Evolutionary conservation across 1,140 invertebrate species (phyloP), one percentile per base, ranked within the genome.

Genomic region (Drosophila quadrilineata): DNA sequence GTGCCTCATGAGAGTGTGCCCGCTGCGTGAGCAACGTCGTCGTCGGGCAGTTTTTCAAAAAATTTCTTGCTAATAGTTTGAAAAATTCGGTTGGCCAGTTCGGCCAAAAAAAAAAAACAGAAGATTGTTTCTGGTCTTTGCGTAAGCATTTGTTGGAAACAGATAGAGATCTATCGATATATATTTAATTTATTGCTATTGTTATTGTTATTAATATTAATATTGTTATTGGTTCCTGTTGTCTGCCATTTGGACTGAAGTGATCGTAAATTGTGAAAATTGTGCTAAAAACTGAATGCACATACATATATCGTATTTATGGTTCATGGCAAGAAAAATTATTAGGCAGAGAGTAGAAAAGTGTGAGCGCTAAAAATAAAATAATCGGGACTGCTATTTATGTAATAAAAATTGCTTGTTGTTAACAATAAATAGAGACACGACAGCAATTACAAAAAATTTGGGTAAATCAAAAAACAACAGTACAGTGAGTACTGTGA

Each of bases 361-460:
- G 57, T 84, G 65, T 54, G 85, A 82, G 85, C 73, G 68, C 85
- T 88, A 88, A 88, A 88, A 88, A 88, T 88, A 88, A 88, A 75
- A 74, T 67, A 71, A 75, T 84, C 76, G 85, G 86, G 87, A 88
- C 77, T 67, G 82, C 69, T 87, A 84, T 88, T 88, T 88, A 88
- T 88, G 86, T 88, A 88, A 88, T 88, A 84, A 87, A 75, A 64
- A 75, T 64, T n/a, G n/a, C n/a, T 68, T 67, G 67, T 64, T 66
- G 46, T 56, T 41, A 60, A 66, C 48, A 65, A 72, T 56, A 54
- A 16, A 49, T 35, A 69, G 68, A 49, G 57, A 71, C 59, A 75
- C 50, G 38, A 24, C 31, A 52, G 68, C 24, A 40, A 48, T 38
- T 26, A 52, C 19, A 35, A 71, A n/a, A n/a, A n/a, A n/a, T n/a